These are phyloP conservation scores for Mamestra brassicae DNA, from an alignment of 2,888 invertebrate genomes.

Conservation along the genomic window DNA sequence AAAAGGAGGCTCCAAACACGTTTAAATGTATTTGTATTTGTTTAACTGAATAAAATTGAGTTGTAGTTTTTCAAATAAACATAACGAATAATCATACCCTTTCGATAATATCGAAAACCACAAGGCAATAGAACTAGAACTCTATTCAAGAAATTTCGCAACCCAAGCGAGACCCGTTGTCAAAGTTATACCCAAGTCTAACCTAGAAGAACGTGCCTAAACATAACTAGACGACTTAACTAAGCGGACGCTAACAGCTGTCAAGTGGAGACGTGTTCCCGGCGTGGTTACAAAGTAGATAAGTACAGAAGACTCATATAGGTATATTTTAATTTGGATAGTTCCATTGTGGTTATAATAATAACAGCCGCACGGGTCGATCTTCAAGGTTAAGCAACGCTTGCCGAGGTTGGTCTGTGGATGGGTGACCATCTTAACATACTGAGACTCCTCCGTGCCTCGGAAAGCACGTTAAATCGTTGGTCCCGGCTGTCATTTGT, in stretches of 20 bases:
- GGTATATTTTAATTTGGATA: too few relatives aligned
- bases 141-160: not conserved
- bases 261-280: conserved; percentile 57
- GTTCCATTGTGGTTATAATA: too few relatives aligned
- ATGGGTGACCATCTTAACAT: too few relatives aligned
- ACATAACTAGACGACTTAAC: conserved; percentile 75
- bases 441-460: too few relatives aligned
- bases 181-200: conserved; percentile 42
- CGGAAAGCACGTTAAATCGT: too few relatives aligned
- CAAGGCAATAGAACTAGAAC: not conserved
- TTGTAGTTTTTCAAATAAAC: not conserved
- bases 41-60: too few relatives aligned
- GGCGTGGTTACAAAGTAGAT: not conserved
- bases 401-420: too few relatives aligned
- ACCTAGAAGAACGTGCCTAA: conserved; percentile 65
- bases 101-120: not conserved
- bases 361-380: too few relatives aligned
- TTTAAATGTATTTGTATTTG: too few relatives aligned
- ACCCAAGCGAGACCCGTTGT: conserved; percentile 23
- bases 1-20: too few relatives aligned
- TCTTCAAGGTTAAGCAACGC: too few relatives aligned
- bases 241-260: conserved; percentile 61
- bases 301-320: not conserved
- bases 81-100: not conserved
- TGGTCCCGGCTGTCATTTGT: too few relatives aligned